Conservation (phyloP, 2,888 invertebrate genomes). For the Ceramica pisi region DNA sequence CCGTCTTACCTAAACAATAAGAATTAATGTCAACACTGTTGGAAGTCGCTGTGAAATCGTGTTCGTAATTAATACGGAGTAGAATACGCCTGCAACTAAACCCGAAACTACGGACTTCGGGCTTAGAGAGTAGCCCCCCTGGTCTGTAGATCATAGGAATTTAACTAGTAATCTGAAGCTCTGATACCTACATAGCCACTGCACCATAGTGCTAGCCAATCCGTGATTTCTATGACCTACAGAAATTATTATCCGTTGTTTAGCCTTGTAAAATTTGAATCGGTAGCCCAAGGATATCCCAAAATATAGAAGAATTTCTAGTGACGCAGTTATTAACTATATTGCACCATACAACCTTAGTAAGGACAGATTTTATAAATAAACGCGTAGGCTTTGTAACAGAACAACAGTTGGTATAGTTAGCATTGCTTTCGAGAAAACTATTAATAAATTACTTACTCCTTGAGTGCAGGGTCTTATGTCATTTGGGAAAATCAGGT, state of each 20-base stretch:
- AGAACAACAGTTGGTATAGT: neutral
- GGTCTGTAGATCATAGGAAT: neutral
- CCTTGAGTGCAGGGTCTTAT: conserved; percentile 22
- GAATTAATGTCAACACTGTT: no score
- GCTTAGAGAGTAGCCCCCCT: no score
- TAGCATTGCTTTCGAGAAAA: conserved; percentile 22
- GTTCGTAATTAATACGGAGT: no score
- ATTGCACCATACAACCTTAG: conserved; percentile 36
- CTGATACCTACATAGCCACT: neutral
- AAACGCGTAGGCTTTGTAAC: neutral
- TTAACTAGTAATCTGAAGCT: neutral
- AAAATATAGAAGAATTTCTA: conserved; percentile 17
- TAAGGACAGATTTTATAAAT: neutral
- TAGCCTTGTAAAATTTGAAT: conserved; percentile 6
- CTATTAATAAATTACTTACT: conserved; percentile 30
- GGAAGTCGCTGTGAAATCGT: no score
- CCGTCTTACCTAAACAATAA: no score
- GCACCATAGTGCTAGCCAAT: neutral
- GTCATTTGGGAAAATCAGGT: neutral
- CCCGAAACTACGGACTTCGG: no score
- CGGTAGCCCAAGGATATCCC: neutral
- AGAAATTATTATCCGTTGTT: neutral
- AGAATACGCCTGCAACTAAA: no score
- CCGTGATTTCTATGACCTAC: neutral
- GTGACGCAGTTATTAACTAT: neutral